Base-by-base conservation (phyloP, 2,888 invertebrate species). In the Diabrotica balteata region DNA sequence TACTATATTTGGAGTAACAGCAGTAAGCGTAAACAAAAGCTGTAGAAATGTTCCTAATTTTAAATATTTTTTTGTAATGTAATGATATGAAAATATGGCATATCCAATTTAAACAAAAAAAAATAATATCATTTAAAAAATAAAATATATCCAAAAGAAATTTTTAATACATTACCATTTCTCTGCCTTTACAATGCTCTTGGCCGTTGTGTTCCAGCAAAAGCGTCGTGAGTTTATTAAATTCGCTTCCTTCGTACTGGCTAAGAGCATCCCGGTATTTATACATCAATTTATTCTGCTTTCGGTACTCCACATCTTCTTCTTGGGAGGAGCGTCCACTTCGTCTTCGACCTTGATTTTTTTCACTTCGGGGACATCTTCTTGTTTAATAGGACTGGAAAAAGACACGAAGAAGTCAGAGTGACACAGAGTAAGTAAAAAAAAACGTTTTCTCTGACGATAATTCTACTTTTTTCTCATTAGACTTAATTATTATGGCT, bases 211-310 rank as follows among this genome's bases (percentile, higher is more conserved):
- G 79, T 72, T 90, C 87, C 22, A 98, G 85, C 32, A 32, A 32
- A 45, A 98, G 11, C 44, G 43, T n/a, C 9, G 17, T 8, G 2
- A 57, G 11, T 44, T 44, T 7, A 2, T n/a, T 17, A 11, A 44
- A 44, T 7, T 7, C 9, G n/a, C 17, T 57, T 44, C 8, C 43
- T 17, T 44, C 45, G 43, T 44, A 8, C 8, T 17, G 83, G 70
- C 87, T 84, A 9, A 94, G 80, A 1, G 84, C 69, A 80, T 94
- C 93, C n/a, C 91, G 85, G 72, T 89, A 85, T 60, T 87, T 85
- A 83, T 90, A 95, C 60, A 93, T 81, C 42, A 87, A 78, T 78
- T 93, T 88, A 78, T 90, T 93, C 83, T 97, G 96, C 72, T 90
- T 88, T 76, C 90, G 86, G 50, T 92, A 84, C 70, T 87, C 83